Evolutionary conservation across 1,140 invertebrate species (phyloP).

Genomic region (Drosophila erecta): DNA sequence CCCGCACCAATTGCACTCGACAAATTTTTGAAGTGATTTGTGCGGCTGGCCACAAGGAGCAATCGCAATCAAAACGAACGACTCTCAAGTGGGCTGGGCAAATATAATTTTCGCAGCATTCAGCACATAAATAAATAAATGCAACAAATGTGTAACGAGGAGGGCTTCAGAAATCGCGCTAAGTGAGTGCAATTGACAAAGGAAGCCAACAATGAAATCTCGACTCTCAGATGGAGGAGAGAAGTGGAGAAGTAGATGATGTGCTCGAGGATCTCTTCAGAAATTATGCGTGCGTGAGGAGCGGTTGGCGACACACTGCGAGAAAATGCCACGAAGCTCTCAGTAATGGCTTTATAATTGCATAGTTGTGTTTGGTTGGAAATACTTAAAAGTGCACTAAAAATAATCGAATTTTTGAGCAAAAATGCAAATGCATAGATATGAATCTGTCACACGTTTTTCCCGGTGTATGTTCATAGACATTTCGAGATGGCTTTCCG

Average conservation of each 20-base stretch:
- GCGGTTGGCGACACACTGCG: conserved; percentile 15
- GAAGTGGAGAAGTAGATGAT: conserved; percentile 26
- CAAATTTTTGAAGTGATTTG: conserved; percentile 69
- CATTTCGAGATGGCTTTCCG: not conserved
- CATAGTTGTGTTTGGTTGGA: no score
- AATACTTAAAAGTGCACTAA: no score
- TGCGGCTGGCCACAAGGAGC: conserved; percentile 63
- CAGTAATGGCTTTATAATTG: no score
- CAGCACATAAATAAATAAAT: conserved; percentile 75
- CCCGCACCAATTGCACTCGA: conserved; percentile 11
- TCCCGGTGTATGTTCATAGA: conserved; percentile 7
- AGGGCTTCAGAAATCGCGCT: conserved; percentile 48
- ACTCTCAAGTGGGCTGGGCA: conserved; percentile 66
- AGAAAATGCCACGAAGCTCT: not conserved
- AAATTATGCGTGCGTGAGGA: conserved; percentile 77
- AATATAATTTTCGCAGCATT: conserved; percentile 77
- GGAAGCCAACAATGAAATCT: conserved; percentile 69
- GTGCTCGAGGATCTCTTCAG: conserved; percentile 62
- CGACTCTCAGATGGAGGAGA: conserved; percentile 4
- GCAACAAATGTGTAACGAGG: conserved; percentile 47
- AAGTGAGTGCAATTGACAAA: conserved; percentile 80
- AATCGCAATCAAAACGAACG: conserved; percentile 66
- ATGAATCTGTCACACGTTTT: not conserved
- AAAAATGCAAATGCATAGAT: no score
- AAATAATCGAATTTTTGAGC: no score